Conservation (phyloP, 1,140 invertebrate genomes). For the Yoshiicerus persimilis region DNA sequence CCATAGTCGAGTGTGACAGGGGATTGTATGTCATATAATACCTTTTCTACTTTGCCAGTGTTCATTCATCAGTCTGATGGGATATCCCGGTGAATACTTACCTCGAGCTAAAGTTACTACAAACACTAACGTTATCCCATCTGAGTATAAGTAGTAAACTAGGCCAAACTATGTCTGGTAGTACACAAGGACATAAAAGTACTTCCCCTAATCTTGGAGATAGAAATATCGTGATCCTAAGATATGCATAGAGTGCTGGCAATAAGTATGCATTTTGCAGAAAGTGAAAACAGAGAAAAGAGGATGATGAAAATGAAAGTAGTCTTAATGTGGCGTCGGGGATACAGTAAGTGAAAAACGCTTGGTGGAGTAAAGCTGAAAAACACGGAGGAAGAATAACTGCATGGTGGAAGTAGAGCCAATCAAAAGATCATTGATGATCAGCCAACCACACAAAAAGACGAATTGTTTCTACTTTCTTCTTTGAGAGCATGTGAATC, state of each 20-base stretch:
- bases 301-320: neutral
- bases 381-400: neutral
- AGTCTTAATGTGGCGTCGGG: neutral
- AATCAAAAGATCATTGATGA: constrained; percentile 23
- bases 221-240: neutral
- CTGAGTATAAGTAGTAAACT: neutral
- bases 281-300: neutral
- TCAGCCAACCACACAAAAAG: constrained; percentile 3
- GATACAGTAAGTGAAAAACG: neutral
- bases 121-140: too few species aligned
- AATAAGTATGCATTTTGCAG: neutral
- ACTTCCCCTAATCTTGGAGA: neutral
- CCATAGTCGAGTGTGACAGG: too few species aligned
- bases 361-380: neutral
- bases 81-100: neutral
- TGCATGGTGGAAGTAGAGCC: neutral
- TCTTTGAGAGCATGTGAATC: constrained; percentile 13
- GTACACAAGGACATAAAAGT: neutral
- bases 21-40: too few species aligned
- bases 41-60: too few species aligned
- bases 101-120: neutral
- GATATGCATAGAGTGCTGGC: neutral
- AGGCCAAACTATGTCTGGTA: neutral
- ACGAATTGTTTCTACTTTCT: constrained; percentile 17
- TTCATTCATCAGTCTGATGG: too few species aligned